Evolutionary conservation across 2,113 vertebrate genomes (phyloP).

Genomic region (Lathamus discolor): DNA sequence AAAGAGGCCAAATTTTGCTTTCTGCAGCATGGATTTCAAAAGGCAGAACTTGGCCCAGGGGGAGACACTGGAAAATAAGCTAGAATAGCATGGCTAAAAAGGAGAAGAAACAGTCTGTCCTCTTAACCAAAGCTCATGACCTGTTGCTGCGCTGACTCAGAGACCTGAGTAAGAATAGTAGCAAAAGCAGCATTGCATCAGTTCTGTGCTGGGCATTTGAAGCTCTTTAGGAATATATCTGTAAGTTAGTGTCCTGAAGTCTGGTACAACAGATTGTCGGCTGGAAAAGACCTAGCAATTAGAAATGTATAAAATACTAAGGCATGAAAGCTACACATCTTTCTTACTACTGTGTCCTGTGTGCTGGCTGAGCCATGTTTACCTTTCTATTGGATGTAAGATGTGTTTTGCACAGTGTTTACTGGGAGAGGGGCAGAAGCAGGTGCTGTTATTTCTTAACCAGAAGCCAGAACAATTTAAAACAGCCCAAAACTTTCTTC

Average conservation of each 20-base stretch:
- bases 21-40: background rate
- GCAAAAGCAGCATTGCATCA: background rate
- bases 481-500: background rate
- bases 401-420: background rate
- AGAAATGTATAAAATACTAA: background rate
- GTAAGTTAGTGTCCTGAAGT: background rate
- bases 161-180: background rate
- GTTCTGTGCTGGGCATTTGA: background rate
- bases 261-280: background rate
- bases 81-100: background rate
- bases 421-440: background rate
- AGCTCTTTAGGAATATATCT: background rate
- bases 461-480: background rate
- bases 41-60: background rate
- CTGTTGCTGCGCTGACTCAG: background rate
- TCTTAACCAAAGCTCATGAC: background rate
- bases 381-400: too few species aligned
- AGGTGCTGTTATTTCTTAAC: background rate
- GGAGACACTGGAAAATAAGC: background rate
- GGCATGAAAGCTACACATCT: background rate
- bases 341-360: accelerated
- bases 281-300: background rate
- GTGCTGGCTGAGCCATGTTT: background rate
- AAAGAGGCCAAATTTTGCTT: background rate
- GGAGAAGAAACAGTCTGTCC: background rate